Percentiles rank a stretch among this genome's conserved stretches.
Evolutionary conservation across 2,888 invertebrate genomes (phyloP).

Genomic region (Apomyelois bistriatella): DNA sequence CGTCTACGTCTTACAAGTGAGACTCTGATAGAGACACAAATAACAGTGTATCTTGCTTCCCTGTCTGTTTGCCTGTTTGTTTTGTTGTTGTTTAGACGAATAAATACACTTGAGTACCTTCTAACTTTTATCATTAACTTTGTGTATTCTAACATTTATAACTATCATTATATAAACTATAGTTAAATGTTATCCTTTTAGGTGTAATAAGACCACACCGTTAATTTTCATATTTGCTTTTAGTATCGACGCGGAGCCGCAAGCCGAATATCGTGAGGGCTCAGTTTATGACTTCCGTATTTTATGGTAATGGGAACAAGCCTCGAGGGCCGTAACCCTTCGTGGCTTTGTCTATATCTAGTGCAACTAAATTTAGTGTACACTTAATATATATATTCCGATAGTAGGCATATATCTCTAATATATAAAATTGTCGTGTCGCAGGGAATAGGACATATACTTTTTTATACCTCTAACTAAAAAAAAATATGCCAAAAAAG

Average conservation of each 20-base stretch:
- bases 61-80: too few species aligned
- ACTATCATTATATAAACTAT: not conserved
- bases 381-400: not conserved
- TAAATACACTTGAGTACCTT: too few species aligned
- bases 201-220: conserved; percentile 28
- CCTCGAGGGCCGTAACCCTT: conserved; percentile 20
- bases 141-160: too few species aligned
- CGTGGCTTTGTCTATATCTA: not conserved
- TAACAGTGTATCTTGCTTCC: too few species aligned
- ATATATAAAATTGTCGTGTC: too few species aligned
- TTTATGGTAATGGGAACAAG: conserved; percentile 60
- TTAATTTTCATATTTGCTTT: conserved; percentile 44
- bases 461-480: too few species aligned
- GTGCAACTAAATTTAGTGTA: not conserved
- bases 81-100: too few species aligned
- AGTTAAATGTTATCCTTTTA: not conserved
- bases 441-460: too few species aligned
- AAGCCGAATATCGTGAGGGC: conserved; percentile 52
- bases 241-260: conserved; percentile 40
- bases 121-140: too few species aligned
- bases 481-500: too few species aligned
- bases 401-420: not conserved
- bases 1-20: too few species aligned
- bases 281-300: conserved; percentile 60
- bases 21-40: too few species aligned